A percentile compares a stretch with the other conserved stretches of the same genome.
Conservation (phyloP, 2,888 invertebrate species). For the Trypoxylon attenuatum region DNA sequence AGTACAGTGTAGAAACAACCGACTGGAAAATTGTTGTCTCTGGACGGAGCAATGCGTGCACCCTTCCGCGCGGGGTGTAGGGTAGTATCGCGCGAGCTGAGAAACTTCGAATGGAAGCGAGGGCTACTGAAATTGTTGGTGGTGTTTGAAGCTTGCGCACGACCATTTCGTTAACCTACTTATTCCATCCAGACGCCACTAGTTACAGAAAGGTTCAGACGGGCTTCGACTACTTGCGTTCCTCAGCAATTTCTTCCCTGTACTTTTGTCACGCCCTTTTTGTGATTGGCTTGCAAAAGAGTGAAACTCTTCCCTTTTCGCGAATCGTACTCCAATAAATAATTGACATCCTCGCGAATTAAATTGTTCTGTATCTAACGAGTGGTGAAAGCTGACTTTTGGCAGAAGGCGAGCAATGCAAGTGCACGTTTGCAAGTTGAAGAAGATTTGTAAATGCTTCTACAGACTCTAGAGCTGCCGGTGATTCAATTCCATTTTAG, state of each 20-base stretch:
- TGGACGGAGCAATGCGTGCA: too few relatives aligned
- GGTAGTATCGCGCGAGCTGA: constrained; percentile 21
- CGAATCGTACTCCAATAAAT: too few relatives aligned
- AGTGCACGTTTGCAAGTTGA: too few relatives aligned
- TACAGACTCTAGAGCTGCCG: too few relatives aligned
- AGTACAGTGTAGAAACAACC: constrained; percentile 46
- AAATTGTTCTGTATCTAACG: too few relatives aligned
- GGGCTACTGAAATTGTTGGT: constrained; percentile 54
- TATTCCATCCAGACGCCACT: constrained; percentile 47
- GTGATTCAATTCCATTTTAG: too few relatives aligned
- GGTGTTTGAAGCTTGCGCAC: constrained; percentile 57
- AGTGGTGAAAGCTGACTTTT: too few relatives aligned
- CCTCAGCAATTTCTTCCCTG: constrained; percentile 35
- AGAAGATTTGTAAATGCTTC: too few relatives aligned
- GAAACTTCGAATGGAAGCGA: constrained; percentile 54
- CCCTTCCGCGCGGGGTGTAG: constrained; percentile 30
- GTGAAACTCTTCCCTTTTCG: too few relatives aligned
- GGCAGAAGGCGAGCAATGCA: too few relatives aligned
- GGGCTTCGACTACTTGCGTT: constrained; percentile 39
- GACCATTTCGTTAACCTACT: constrained; percentile 61
- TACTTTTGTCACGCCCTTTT: constrained; percentile 28
- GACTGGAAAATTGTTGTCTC: constrained; percentile 57
- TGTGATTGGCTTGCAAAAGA: too few relatives aligned
- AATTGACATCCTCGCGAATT: too few relatives aligned
- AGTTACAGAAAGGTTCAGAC: not conserved